Base-by-base conservation (phyloP, 2,113 vertebrate species). In the Numenius arquata region DNA sequence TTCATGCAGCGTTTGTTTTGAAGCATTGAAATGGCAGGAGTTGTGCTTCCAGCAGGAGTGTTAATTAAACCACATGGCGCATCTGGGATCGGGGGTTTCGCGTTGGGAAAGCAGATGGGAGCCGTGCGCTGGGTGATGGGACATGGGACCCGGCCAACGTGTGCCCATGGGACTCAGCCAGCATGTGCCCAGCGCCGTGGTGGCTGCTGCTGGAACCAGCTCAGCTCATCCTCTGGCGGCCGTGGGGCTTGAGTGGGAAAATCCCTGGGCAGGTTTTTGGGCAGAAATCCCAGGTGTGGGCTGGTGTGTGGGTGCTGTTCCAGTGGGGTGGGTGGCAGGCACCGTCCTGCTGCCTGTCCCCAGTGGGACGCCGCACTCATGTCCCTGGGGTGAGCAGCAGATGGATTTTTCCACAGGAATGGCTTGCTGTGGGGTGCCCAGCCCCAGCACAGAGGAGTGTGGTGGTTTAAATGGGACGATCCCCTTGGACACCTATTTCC, bases 141-240 rank as follows among this genome's bases (percentile, higher is more conserved):
- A 2, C 17, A 23, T 5, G 1, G 8, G 12, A 26, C 4, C 15
- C 1, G 1, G 13, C 13, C 32, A 30, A 56, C 1, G 7, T 53
- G 14, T 52, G 50, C 50, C 50, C 17, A 32, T 5, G 0, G 7
- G 12, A 25, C 4, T 11, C 1, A 1, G 12, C 12, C 32, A 26
- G 62, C 5, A 9, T 5, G 10, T 34, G 50, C 25, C 67, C 32
- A 4, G 82, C 6, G 2, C 65, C 6, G 2, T 2, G 29, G 6
- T 50, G 2, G 18, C 68, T 34, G 47, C 68, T 23, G 82, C 74
- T 43, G 34, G 12, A 5, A 23, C 43, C 68, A 1, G 27, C 62
- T 36, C 15, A 7, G 34, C 26, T 34, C 16, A 10, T 9, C 8
- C 5, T 11, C 40, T 23, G 40, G 38, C 50, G 40, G n/a, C 40